Conservation (phyloP, 92 coral and sea anemone species). For the Hydrozoanthus gracilis region DNA sequence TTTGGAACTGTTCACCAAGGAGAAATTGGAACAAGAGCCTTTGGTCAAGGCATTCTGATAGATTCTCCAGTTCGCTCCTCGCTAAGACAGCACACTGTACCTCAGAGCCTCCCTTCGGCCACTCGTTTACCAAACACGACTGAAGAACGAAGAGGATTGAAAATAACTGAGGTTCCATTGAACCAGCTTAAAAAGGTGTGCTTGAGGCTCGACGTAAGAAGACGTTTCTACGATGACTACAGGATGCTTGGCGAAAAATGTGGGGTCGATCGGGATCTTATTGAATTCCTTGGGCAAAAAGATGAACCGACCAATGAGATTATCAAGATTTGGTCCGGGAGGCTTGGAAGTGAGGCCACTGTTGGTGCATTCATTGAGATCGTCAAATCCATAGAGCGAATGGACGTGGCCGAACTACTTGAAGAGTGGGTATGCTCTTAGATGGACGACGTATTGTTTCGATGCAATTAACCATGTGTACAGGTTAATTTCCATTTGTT, state of each 20-base stretch:
- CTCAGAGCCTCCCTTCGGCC: not conserved
- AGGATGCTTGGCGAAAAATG: constrained; percentile 54
- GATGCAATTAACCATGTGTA: too few relatives aligned
- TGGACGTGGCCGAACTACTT: constrained; percentile 49
- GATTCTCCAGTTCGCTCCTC: too few relatives aligned
- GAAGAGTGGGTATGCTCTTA: constrained; percentile 35
- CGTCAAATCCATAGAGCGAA: constrained; percentile 5
- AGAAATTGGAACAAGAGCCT: not conserved
- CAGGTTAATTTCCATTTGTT: too few relatives aligned
- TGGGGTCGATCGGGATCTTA: constrained; percentile 27
- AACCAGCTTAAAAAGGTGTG: not conserved
- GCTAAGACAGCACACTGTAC: not conserved
- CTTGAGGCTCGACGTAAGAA: constrained; percentile 22
- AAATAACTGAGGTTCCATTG: not conserved
- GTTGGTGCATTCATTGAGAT: constrained; percentile 42
- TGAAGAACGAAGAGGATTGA: constrained; percentile 11
- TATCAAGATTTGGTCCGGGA: constrained; percentile 36
- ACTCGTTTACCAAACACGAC: not conserved
- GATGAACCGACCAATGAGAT: constrained; percentile 45
- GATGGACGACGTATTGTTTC: not conserved
- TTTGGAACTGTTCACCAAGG: not conserved
- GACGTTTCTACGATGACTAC: constrained; percentile 33
- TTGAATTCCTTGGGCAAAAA: constrained; percentile 11
- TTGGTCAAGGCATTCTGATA: not conserved
- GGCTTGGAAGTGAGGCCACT: constrained; percentile 13